These are phyloP conservation scores for Eupithecia abbreviata DNA, from an alignment of 2,888 invertebrate species.

Conservation along the genomic window DNA sequence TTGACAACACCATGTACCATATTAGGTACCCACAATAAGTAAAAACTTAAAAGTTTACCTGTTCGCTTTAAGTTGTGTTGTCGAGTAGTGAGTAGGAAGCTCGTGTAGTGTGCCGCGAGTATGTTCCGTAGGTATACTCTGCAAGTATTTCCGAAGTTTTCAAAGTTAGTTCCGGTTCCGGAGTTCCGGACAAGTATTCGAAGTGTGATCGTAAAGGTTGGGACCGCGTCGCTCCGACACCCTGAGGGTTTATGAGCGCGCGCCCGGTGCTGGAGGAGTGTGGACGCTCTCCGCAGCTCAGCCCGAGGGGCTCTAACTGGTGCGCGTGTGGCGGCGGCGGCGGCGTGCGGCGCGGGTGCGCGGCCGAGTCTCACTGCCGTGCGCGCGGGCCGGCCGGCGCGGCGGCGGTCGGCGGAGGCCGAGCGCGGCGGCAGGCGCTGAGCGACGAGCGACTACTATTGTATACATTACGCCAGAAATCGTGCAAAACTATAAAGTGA, in stretches of 20 bases:
- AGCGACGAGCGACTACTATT: not conserved
- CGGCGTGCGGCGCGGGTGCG: conserved; percentile 13
- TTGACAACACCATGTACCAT: too few species aligned
- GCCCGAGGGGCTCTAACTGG: conserved; percentile 32
- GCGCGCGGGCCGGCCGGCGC: not conserved
- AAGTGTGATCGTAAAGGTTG: conserved; percentile 11
- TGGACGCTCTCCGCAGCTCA: not conserved
- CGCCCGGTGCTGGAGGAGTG: conserved; percentile 12
- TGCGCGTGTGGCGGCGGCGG: conserved; percentile 16
- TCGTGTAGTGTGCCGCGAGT: not conserved
- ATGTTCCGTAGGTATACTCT: not conserved
- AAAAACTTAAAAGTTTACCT: not conserved
- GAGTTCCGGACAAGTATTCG: not conserved
- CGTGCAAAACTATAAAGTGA: not conserved
- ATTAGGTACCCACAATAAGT: too few species aligned
- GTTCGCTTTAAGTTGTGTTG: conserved; percentile 16
- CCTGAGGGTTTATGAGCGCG: conserved; percentile 38
- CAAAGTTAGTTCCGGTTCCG: conserved; percentile 20
- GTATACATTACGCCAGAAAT: not conserved
- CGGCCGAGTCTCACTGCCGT: not conserved
- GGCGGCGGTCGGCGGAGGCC: not conserved
- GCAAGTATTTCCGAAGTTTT: conserved; percentile 26
- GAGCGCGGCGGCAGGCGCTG: not conserved
- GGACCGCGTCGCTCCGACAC: conserved; percentile 33
- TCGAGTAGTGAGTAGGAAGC: not conserved